Evolutionary conservation across 2,113 vertebrate species (phyloP).

Genomic region (Tauraco erythrolophus): DNA sequence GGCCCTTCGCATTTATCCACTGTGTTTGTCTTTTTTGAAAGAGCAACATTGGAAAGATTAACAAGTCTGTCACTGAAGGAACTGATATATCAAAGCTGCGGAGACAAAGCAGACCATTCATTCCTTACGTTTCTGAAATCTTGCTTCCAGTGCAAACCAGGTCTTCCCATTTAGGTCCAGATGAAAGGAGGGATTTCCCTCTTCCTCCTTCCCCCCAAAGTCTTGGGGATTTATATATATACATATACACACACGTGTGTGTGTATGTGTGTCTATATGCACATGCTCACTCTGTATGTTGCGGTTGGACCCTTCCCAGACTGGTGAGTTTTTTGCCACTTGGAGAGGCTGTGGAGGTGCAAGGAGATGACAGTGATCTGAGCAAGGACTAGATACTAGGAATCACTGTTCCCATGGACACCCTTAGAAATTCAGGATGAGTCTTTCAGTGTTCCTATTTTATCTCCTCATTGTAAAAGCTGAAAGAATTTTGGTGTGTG

Average conservation of each 20-base stretch:
- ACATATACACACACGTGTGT: background rate
- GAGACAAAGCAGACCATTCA: constrained; percentile 76
- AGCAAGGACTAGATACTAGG: background rate
- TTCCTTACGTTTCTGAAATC: constrained; percentile 64
- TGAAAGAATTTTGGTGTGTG: background rate
- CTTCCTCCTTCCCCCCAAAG: background rate
- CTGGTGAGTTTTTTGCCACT: background rate
- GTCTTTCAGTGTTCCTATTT: background rate
- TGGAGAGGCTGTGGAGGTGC: background rate
- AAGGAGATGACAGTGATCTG: background rate
- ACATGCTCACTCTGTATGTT: background rate
- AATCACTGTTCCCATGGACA: background rate
- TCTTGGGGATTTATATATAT: background rate
- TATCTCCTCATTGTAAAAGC: background rate
- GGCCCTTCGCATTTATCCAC: constrained; percentile 73
- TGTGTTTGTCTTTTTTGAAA: constrained; percentile 76
- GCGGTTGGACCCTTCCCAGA: background rate
- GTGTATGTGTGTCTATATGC: background rate
- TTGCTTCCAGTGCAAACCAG: constrained; percentile 56
- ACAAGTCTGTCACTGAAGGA: constrained; percentile 75
- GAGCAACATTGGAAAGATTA: constrained; percentile 77
- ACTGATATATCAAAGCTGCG: constrained; percentile 76
- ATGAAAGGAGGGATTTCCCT: constrained; percentile 69
- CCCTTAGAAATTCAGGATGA: background rate
- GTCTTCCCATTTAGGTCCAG: constrained; percentile 53